Percentiles rank a stretch among this genome's conserved stretches.
Conservation (phyloP, 2,888 invertebrate species). For the Eupithecia dodoneata region DNA sequence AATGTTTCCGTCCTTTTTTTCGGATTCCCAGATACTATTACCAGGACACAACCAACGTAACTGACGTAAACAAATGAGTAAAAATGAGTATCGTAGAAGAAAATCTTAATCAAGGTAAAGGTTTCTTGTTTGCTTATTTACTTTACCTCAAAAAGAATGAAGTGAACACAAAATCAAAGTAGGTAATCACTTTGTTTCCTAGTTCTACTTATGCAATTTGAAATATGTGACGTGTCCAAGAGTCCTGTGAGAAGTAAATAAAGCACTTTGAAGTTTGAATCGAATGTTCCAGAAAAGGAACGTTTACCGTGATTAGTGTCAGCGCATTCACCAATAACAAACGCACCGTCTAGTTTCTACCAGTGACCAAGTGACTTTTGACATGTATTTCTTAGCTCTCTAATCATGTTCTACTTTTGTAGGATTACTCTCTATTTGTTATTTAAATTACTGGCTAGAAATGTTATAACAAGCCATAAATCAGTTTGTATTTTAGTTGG, state of each 20-base stretch:
- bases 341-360: slow-evolving; percentile 21
- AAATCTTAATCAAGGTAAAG: not conserved
- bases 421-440: slow-evolving; percentile 14
- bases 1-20: not conserved
- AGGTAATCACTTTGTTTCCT: too few species aligned
- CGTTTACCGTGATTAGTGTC: slow-evolving; percentile 4
- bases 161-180: too few species aligned
- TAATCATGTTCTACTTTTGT: slow-evolving; percentile 34
- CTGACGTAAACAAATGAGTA: not conserved
- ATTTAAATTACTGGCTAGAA: slow-evolving; percentile 13
- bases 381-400: slow-evolving; percentile 34
- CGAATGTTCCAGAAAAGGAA: slow-evolving; percentile 2
- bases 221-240: too few species aligned
- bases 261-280: not conserved
- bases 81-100: not conserved
- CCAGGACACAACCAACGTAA: not conserved
- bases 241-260: too few species aligned
- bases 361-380: slow-evolving; percentile 48
- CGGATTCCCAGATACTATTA: not conserved
- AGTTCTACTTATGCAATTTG: too few species aligned
- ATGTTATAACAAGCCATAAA: slow-evolving; percentile 1
- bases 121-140: too few species aligned
- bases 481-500: not conserved
- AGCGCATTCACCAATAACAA: slow-evolving; percentile 10
- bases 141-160: too few species aligned